These are phyloP conservation scores for Parnassius orleans DNA, from an alignment of 2,888 invertebrate genomes.

Conservation along the genomic window DNA sequence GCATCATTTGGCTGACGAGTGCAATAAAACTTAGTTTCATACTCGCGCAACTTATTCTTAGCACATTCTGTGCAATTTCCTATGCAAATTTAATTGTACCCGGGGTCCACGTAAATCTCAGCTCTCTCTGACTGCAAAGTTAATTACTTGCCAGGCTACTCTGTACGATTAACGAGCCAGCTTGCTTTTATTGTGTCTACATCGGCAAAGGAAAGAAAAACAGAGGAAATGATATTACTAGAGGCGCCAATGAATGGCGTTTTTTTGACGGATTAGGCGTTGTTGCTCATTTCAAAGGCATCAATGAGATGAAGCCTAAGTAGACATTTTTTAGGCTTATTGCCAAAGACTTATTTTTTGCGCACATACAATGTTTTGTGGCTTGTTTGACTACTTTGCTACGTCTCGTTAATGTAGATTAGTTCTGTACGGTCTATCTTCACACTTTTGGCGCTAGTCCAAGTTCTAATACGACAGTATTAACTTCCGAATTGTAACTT, in stretches of 20 bases:
- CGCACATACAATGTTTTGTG: background rate
- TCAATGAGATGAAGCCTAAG: constrained; percentile 23
- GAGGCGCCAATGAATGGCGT: constrained; percentile 39
- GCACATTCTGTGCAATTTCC: constrained; percentile 76
- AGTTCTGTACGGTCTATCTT: constrained; percentile 22
- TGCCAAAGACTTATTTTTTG: constrained; percentile 1
- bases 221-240: constrained; percentile 55
- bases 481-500: constrained; percentile 40
- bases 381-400: constrained; percentile 11
- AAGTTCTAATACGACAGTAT: constrained; percentile 59
- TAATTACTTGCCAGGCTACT: constrained; percentile 72
- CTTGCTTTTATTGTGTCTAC: constrained; percentile 73
- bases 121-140: constrained; percentile 70
- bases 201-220: constrained; percentile 61
- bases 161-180: constrained; percentile 69
- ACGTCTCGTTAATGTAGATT: constrained; percentile 21
- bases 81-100: constrained; percentile 81
- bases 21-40: constrained; percentile 66
- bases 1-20: constrained; percentile 43
- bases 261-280: constrained; percentile 19
- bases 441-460: constrained; percentile 60
- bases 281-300: constrained; percentile 20
- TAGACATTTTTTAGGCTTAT: constrained; percentile 19
- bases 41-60: constrained; percentile 70
- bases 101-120: constrained; percentile 77